Conservation (phyloP, 1,140 invertebrate species). For the Centruroides vittatus region DNA sequence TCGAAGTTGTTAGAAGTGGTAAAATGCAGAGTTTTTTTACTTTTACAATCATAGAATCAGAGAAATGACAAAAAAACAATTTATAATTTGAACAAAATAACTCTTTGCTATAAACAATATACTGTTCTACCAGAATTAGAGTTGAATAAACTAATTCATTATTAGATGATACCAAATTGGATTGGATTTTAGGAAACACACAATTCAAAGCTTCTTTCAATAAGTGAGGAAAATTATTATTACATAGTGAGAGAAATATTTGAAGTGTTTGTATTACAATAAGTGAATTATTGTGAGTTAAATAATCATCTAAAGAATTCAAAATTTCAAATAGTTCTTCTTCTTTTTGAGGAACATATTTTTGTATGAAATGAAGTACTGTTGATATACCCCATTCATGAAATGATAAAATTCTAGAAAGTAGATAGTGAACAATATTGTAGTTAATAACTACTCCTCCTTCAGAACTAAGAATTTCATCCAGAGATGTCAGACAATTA, state of each 20-base stretch:
- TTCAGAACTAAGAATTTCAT: constrained; percentile 6
- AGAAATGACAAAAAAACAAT: constrained; percentile 4
- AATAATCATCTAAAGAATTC: constrained; percentile 8
- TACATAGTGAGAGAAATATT: background rate
- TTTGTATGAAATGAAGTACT: constrained; percentile 2
- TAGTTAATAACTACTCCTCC: constrained; percentile 9
- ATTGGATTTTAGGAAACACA: constrained; percentile 2
- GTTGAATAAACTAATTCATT: background rate
- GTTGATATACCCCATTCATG: constrained; percentile 5
- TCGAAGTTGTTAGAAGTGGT: background rate
- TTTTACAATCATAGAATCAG: background rate
- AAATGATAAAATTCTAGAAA: constrained; percentile 6
- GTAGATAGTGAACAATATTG: constrained; percentile 2
- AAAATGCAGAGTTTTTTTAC: constrained; percentile 8
- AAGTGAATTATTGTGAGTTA: background rate
- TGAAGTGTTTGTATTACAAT: background rate
- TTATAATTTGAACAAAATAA: background rate
- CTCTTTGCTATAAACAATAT: background rate
- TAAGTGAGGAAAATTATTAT: constrained; percentile 5
- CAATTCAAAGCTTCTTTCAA: background rate
- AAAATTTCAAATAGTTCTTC: constrained; percentile 3
- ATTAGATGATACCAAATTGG: background rate
- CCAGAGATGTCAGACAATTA: background rate
- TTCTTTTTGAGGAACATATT: constrained; percentile 2
- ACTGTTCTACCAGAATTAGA: constrained; percentile 1